A percentile compares a stretch with the other conserved stretches of the same genome.
Evolutionary conservation across 2,888 invertebrate genomes (phyloP).

Genomic region (Agrochola lychnidis): DNA sequence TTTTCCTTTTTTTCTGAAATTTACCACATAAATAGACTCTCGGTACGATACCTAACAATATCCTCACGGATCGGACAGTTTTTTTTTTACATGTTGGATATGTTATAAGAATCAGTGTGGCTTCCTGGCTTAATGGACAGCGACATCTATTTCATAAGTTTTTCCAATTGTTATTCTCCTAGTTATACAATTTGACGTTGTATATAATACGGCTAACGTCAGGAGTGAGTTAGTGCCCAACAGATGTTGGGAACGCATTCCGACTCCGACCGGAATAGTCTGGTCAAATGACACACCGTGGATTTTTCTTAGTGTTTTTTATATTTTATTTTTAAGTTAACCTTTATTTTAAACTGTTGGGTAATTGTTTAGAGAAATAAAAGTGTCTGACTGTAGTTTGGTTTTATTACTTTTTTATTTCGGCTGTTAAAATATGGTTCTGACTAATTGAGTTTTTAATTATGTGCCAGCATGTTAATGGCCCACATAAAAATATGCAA

Average conservation of each 20-base stretch:
- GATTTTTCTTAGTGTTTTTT: conserved; percentile 62
- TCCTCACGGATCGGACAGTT: no score
- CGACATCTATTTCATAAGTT: conserved; percentile 26
- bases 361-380: conserved; percentile 14
- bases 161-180: conserved; percentile 58
- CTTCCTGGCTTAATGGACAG: background rate
- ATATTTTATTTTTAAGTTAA: conserved; percentile 52
- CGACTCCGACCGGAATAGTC: conserved; percentile 78
- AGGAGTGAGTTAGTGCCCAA: conserved; percentile 82
- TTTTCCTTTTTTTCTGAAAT: no score
- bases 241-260: conserved; percentile 85
- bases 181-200: conserved; percentile 40
- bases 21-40: no score
- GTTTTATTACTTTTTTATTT: conserved; percentile 26
- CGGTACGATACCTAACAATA: no score
- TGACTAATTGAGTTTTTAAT: conserved; percentile 9
- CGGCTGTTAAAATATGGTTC: background rate
- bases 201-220: conserved; percentile 48
- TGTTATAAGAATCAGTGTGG: no score
- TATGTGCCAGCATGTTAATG: no score
- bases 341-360: conserved; percentile 29
- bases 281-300: conserved; percentile 71
- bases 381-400: background rate
- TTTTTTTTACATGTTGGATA: no score
- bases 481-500: background rate